Conservation (phyloP, 2,888 invertebrate genomes). For the Geotrupes spiniger region DNA sequence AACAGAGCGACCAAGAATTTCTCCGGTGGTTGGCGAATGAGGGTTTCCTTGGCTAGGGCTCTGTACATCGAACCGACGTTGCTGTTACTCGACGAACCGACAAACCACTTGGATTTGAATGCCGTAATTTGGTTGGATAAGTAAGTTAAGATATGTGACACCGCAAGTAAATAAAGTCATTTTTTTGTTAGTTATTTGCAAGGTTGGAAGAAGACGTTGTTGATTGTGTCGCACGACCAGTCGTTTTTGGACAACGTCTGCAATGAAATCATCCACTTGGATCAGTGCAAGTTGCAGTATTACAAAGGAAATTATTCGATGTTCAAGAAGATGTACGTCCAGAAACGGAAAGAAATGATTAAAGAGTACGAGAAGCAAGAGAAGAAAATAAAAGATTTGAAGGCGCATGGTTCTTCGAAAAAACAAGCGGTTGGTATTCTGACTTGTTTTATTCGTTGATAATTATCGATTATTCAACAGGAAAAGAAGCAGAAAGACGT, state of each 20-base stretch:
- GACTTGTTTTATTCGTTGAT: constrained; percentile 2
- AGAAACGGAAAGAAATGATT: constrained; percentile 90
- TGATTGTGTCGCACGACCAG: constrained; percentile 99
- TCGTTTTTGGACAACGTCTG: constrained; percentile 99
- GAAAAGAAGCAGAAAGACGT: constrained; percentile 93
- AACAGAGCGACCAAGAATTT: constrained; percentile 86
- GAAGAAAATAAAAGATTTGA: constrained; percentile 90
- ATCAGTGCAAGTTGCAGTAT: constrained; percentile 90
- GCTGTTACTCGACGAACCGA: constrained; percentile 97
- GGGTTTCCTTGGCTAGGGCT: constrained; percentile 94
- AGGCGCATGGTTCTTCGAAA: constrained; percentile 92
- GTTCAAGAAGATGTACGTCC: constrained; percentile 98
- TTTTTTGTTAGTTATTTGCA: constrained; percentile 76
- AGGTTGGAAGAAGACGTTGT: constrained; percentile 96
- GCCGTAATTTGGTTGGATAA: constrained; percentile 99
- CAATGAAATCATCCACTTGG: constrained; percentile 97
- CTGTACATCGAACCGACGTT: constrained; percentile 96
- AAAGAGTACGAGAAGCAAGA: constrained; percentile 99
- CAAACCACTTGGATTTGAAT: constrained; percentile 98
- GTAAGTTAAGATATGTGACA: constrained; percentile 54
- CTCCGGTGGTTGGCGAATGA: constrained; percentile 98
- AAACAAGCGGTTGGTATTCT: constrained; percentile 72
- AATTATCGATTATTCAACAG: constrained; percentile 36
- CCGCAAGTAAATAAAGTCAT: constrained; percentile 11
- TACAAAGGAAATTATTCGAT: constrained; percentile 97